Evolutionary conservation across 1,140 invertebrate genomes (phyloP), one percentile per base, ranked within the genome.

Genomic region (Amphibalanus amphitrite): DNA sequence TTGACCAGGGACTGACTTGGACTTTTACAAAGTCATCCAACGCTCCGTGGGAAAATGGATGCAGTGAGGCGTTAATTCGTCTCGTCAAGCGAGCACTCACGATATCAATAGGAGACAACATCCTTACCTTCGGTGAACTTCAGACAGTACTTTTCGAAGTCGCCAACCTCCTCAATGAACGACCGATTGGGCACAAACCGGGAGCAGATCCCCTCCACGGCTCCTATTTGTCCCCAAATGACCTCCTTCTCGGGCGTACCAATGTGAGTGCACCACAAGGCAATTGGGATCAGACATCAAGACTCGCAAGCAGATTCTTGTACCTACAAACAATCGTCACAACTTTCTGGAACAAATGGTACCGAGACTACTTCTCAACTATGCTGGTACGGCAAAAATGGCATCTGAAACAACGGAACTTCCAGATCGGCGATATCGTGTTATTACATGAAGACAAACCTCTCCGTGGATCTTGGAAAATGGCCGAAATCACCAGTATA

Each of bases 51-150:
- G 33, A 38, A 15, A 38, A 38, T 38, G 33, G 33, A 6, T 38
- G 72, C 72, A 25, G 72, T 38, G 72, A 73, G 28, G 25, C 59
- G 0, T 38, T 73, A 1, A 73, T 73, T 23, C 71, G 65, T 64
- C 40, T 28, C 29, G 26, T 70, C 25, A 73, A 73, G 40, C 70
- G 69, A 28, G 8, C 69, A 15, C 6, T 73, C 8, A 3, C 25
- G 25, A 29, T 67, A 29, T 20, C 38, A 28, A 71, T 73, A 29
- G 72, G 70, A 0, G 28, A 68, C 26, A 69, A 26, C 26, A 28
- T 70, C 47, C 64, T 73, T 25, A 67, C 70, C 29, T 73, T 67
- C 64, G 20, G 71, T 25, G 71, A 71, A 29, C 64, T 71, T 26
- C 71, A 71, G 8, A 71, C 47, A 20, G 40, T 26, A 4, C 8